Percentiles rank a stretch among this genome's conserved stretches.
These are phyloP conservation scores for Epinephelus lanceolatus DNA, from an alignment of 2,113 vertebrate genomes.

Conservation along the genomic window DNA sequence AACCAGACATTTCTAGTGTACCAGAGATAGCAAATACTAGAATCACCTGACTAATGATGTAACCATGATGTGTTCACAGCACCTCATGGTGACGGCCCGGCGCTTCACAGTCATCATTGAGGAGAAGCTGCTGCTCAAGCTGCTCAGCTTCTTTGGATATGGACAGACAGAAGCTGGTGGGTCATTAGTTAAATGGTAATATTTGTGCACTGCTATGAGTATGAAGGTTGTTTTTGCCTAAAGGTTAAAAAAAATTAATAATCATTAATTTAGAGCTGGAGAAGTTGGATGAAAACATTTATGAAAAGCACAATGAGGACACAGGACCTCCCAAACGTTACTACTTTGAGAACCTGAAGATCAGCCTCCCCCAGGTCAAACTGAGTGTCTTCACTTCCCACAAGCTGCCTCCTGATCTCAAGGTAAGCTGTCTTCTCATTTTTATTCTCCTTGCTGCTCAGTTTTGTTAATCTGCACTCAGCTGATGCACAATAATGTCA, in stretches of 20 bases:
- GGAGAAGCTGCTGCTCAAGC: slow-evolving; percentile 95
- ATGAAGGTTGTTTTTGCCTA: too few relatives aligned
- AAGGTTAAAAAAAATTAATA: background rate
- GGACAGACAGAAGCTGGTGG: slow-evolving; percentile 91
- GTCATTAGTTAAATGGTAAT: background rate
- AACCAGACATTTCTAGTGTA: background rate
- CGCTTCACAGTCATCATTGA: slow-evolving; percentile 96
- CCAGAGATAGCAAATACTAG: background rate
- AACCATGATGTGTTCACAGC: slow-evolving; percentile 80
- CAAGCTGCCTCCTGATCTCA: slow-evolving; percentile 95
- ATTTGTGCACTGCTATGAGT: background rate
- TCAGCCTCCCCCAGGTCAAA: slow-evolving; percentile 96
- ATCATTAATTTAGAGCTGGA: slow-evolving; percentile 88
- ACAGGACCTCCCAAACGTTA: slow-evolving; percentile 86
- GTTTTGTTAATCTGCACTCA: background rate
- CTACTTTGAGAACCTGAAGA: slow-evolving; percentile 99
- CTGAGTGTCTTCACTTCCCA: slow-evolving; percentile 96
- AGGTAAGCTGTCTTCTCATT: slow-evolving; percentile 81
- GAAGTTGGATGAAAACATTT: slow-evolving; percentile 93
- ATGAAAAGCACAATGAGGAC: slow-evolving; percentile 89
- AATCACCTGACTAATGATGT: slow-evolving; percentile 4
- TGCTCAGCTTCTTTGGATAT: slow-evolving; percentile 94
- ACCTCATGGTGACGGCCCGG: slow-evolving; percentile 94
- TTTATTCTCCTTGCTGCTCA: background rate
- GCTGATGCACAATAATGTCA: background rate